Percentiles rank a stretch among this genome's conserved stretches.
phyloP scores from a whole-genome alignment of 92 coral and sea anemone species.

The Umimayanthus chanpuru region DNA sequence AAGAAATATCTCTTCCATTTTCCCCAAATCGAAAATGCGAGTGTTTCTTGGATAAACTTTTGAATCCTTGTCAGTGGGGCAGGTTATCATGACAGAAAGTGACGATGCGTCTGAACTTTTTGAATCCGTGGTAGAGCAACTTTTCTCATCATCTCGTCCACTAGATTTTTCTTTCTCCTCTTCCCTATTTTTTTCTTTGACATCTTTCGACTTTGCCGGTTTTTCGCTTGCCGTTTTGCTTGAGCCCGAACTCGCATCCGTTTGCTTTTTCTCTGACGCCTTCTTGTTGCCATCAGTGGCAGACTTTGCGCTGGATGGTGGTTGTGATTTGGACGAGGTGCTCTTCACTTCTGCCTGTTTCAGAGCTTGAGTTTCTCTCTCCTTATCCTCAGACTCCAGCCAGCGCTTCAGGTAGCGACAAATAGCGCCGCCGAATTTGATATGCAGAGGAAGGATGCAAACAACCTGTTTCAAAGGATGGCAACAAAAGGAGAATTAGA shows the following conservation, averaged over 20 bases:
- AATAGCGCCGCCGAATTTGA: constrained; percentile 89
- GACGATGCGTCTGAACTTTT: neutral
- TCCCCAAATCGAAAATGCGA: neutral
- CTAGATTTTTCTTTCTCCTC: neutral
- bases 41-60: neutral
- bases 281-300: constrained; percentile 32
- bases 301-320: neutral
- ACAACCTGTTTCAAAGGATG: constrained; percentile 61
- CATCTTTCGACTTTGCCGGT: neutral
- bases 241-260: constrained; percentile 9
- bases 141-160: neutral
- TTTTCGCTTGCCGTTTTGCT: constrained; percentile 3
- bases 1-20: neutral
- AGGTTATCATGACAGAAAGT: neutral
- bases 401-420: constrained; percentile 94
- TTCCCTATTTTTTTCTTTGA: neutral
- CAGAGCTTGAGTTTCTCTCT: constrained; percentile 11
- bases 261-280: constrained; percentile 9
- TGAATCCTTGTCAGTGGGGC: neutral
- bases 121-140: neutral
- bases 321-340: neutral
- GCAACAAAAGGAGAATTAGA: neutral
- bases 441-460: constrained; percentile 78
- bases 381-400: constrained; percentile 79
- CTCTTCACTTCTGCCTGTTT: constrained; percentile 31